Conservation (phyloP, 1,140 invertebrate genomes). For the Drosophila obscura region DNA sequence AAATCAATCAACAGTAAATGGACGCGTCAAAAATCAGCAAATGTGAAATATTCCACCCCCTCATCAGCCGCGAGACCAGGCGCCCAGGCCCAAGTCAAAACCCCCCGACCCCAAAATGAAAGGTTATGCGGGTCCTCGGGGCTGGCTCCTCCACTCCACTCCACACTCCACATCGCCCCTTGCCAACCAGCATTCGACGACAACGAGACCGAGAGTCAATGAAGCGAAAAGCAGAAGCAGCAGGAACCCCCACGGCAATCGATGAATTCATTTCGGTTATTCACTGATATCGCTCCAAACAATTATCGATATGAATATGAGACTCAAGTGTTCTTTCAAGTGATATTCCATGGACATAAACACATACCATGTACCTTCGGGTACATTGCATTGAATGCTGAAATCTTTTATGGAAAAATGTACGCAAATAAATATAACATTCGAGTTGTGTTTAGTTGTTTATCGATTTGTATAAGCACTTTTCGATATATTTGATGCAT, state of each 20-base stretch:
- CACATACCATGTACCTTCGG: neutral
- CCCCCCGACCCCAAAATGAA: slow-evolving; percentile 9
- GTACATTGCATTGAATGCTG: slow-evolving; percentile 11
- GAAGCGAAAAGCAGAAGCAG: slow-evolving; percentile 23
- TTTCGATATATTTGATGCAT: too few relatives aligned
- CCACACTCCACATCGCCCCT: neutral
- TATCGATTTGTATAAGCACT: too few relatives aligned
- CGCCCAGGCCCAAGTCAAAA: neutral
- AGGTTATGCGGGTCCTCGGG: slow-evolving; percentile 46
- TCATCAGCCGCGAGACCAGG: neutral
- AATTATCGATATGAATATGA: slow-evolving; percentile 54
- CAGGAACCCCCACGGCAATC: slow-evolving; percentile 37
- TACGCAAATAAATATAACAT: too few relatives aligned
- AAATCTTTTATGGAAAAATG: too few relatives aligned
- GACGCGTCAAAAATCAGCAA: slow-evolving; percentile 74
- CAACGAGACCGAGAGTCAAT: neutral
- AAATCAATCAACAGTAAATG: slow-evolving; percentile 76
- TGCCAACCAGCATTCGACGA: neutral
- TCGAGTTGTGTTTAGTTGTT: too few relatives aligned
- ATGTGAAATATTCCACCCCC: slow-evolving; percentile 57
- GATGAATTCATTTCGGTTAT: slow-evolving; percentile 51
- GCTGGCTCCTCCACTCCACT: slow-evolving; percentile 17
- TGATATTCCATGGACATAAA: slow-evolving; percentile 33
- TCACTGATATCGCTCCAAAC: slow-evolving; percentile 48
- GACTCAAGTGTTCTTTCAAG: neutral